Percentiles rank a stretch among this genome's conserved stretches.
These are phyloP conservation scores for Drosophila suzukii DNA, from an alignment of 1,140 invertebrate genomes.

Conservation along the genomic window DNA sequence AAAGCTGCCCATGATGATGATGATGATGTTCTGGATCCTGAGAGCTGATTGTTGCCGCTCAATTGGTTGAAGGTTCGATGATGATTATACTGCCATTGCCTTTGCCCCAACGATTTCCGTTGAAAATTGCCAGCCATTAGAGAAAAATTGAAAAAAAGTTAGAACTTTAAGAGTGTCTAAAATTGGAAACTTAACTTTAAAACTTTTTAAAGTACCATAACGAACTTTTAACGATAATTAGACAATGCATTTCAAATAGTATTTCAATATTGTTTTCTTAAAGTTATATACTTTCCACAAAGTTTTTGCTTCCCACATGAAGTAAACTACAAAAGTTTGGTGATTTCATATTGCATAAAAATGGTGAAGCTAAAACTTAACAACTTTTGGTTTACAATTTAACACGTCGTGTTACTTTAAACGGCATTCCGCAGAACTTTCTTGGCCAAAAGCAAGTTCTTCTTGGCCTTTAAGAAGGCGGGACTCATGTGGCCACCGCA, in stretches of 20 bases:
- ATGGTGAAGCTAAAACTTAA: slow-evolving; percentile 62
- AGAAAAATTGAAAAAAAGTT: slow-evolving; percentile 18
- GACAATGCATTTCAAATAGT: background rate
- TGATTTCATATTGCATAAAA: slow-evolving; percentile 9
- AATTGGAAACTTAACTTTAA: background rate
- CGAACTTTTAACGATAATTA: background rate
- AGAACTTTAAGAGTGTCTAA: background rate
- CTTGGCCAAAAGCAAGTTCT: background rate
- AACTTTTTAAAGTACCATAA: background rate
- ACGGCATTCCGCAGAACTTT: slow-evolving; percentile 16
- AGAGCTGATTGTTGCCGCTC: slow-evolving; percentile 38
- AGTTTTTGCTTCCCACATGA: background rate
- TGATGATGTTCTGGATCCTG: slow-evolving; percentile 4
- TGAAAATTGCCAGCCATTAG: slow-evolving; percentile 59
- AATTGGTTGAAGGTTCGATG: slow-evolving; percentile 30
- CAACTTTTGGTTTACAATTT: slow-evolving; percentile 78
- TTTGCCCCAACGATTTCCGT: slow-evolving; percentile 51
- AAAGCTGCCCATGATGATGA: slow-evolving; percentile 26
- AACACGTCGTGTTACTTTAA: slow-evolving; percentile 25
- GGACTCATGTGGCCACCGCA: slow-evolving; percentile 22
- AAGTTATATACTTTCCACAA: background rate
- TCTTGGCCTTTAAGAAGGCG: slow-evolving; percentile 52
- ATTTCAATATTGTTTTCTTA: background rate
- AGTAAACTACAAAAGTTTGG: background rate
- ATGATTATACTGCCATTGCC: slow-evolving; percentile 21